Evolutionary conservation across 2,888 invertebrate species (phyloP), one percentile per base, ranked within the genome.

Genomic region (Isoperla grammatica): DNA sequence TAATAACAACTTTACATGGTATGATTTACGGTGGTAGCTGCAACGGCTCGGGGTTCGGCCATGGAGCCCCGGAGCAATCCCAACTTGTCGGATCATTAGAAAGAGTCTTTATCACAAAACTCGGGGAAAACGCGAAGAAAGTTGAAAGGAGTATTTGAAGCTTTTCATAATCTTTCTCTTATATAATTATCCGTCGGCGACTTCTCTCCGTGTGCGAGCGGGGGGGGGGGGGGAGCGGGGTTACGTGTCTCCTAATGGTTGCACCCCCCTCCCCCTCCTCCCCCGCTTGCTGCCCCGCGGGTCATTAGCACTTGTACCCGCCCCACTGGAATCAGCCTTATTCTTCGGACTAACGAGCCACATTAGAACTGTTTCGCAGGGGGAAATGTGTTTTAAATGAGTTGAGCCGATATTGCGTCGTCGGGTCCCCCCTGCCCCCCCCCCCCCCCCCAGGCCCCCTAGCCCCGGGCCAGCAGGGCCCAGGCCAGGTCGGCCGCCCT

Each of bases 311-410:
- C 46, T 43, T 43, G 43, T 56, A 37, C 42, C 40, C 39, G 40
- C 22, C 55, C 29, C 29, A 4, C 8, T 8, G 4, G 29, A 29
- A 6, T 57, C 48, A n/a, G n/a, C 49, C 49, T 46, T 11, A 15
- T 39, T 48, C 42, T 22, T 49, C 23, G 39, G 40, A 11, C 60
- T 60, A 60, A 60, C 49, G 60, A 60, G 56, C 17, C 49, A 39
- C 56, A 60, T 60, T 60, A 56, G 60, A 60, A 60, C 56, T 50
- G 56, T 60, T 56, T 60, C 60, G 46, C 22, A 23, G 50, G 29
- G 12, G 43, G 50, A 56, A 56, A 60, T 56, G 56, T 48, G 56
- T 56, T 56, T 60, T 56, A 60, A 49, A 56, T 40, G 60, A 60
- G 60, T 17, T 54, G 39, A n/a, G n/a, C n/a, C n/a, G n/a, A n/a